Conservation (phyloP, 2,113 vertebrate genomes). For the Cinclus cinclus region DNA sequence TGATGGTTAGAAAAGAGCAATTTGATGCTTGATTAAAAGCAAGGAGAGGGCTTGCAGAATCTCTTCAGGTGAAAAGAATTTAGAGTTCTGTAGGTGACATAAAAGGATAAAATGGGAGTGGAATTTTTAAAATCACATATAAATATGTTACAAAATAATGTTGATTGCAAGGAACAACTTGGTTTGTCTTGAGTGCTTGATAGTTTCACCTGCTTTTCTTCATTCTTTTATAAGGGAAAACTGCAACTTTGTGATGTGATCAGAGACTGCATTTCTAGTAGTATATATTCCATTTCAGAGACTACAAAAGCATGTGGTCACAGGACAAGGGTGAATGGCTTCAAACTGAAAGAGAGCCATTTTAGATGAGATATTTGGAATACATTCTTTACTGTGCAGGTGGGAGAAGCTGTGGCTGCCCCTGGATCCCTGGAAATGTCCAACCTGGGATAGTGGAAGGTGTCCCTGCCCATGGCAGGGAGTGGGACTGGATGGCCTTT, state of each 20-base stretch:
- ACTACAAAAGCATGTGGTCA: background rate
- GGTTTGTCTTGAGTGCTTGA: background rate
- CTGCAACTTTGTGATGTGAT: background rate
- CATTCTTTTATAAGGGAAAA: background rate
- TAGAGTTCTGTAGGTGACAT: background rate
- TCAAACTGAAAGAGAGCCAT: background rate
- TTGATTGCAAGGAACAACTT: background rate
- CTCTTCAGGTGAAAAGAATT: background rate
- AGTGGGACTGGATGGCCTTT: background rate
- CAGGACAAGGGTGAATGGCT: background rate
- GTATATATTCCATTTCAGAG: background rate
- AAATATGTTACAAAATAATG: background rate
- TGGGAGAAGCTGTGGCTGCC: background rate
- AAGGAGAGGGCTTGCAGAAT: background rate
- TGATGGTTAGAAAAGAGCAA: background rate
- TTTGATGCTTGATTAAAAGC: background rate
- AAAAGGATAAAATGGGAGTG: background rate
- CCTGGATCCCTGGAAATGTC: background rate
- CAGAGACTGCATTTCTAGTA: background rate
- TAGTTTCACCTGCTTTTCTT: background rate
- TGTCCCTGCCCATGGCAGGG: background rate
- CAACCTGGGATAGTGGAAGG: rapidly evolving
- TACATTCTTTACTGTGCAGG: background rate
- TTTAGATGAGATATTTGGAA: background rate
- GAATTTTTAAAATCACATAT: background rate